Base-by-base conservation (phyloP, 2,113 vertebrate species). In the Redunca redunca region DNA sequence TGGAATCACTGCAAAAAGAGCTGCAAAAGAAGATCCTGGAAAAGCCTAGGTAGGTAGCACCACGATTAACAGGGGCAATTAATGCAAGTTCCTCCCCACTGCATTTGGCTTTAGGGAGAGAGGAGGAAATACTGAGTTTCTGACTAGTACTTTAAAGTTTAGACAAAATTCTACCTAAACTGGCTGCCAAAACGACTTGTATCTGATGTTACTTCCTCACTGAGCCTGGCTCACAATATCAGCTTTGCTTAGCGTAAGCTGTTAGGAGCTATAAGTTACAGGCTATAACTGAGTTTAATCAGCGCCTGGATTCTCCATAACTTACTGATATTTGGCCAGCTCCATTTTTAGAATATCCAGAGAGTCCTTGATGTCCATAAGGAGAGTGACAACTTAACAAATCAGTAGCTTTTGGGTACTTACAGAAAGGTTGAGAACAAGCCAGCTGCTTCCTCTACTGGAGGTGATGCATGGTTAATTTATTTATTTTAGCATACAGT, bases 341-440 rank as follows among this genome's bases (percentile, higher is more conserved):
- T 98, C 94, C 46, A 55, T 97, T 97, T 97, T 86, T 98, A 98
- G 98, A 95, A 98, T 95, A 91, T 97, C 97, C 74, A 96, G 97
- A 90, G 96, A 97, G 87, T 94, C 96, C 95, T 86, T 96, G 98
- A 95, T 97, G 97, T 96, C 97, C 67, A 23, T 87, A 97, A 98
- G 98, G 98, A 98, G 97, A 95, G 97, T 94, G 97, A 95, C 98
- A 98, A 97, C 94, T 97, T 98, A 98, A 98, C 98, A 98, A 97
- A 98, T 98, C 98, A 97, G 98, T 98, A 97, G 97, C 98, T 99
- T 97, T 97, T 88, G 98, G 97, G 96, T 97, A 98, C 98, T 98
- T 98, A 94, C 55, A 92, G 98, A 98, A 98, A 98, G 97, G 96
- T 78, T 96, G 96, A 92, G 97, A 98, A 98, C 83, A 92, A 97